Evolutionary conservation across 2,113 vertebrate genomes (phyloP).

Genomic region (Bubo blakistoni): DNA sequence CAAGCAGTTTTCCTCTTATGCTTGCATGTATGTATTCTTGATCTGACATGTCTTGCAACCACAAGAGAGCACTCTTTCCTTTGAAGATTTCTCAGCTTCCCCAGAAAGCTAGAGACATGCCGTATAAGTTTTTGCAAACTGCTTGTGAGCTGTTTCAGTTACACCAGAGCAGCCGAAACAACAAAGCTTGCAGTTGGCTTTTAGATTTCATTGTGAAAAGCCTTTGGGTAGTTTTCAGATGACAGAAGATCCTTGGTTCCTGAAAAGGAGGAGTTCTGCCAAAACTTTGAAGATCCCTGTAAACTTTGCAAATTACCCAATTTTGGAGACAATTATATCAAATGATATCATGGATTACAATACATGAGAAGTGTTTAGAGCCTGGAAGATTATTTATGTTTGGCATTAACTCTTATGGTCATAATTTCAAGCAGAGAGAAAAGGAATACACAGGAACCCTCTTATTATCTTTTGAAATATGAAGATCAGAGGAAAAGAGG

Average conservation of each 20-base stretch:
- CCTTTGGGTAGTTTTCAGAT: slow-evolving; percentile 59
- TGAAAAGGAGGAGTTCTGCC: slow-evolving; percentile 61
- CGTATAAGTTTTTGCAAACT: slow-evolving; percentile 68
- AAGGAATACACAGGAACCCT: slow-evolving; percentile 48
- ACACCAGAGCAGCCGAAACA: slow-evolving; percentile 65
- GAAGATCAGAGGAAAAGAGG: slow-evolving; percentile 68
- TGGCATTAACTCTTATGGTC: slow-evolving; percentile 57
- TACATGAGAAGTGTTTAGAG: slow-evolving; percentile 58
- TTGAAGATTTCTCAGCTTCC: slow-evolving; percentile 62
- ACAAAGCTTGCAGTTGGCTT: slow-evolving; percentile 60
- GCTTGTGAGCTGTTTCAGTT: slow-evolving; percentile 59
- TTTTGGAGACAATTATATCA: slow-evolving; percentile 68
- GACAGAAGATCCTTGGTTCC: slow-evolving; percentile 60
- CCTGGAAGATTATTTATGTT: slow-evolving; percentile 66
- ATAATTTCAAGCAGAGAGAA: slow-evolving; percentile 58
- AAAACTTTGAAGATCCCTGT: slow-evolving; percentile 50
- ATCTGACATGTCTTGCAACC: slow-evolving; percentile 65
- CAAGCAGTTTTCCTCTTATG: not conserved
- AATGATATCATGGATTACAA: slow-evolving; percentile 63
- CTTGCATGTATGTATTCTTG: not conserved
- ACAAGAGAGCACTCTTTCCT: slow-evolving; percentile 75
- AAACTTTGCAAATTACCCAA: slow-evolving; percentile 63
- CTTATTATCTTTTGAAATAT: slow-evolving; percentile 72
- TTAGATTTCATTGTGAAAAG: slow-evolving; percentile 68
- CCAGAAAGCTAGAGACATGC: slow-evolving; percentile 40